Evolutionary conservation across 1,140 invertebrate genomes (phyloP).

Genomic region (Tetragnatha versicolor): DNA sequence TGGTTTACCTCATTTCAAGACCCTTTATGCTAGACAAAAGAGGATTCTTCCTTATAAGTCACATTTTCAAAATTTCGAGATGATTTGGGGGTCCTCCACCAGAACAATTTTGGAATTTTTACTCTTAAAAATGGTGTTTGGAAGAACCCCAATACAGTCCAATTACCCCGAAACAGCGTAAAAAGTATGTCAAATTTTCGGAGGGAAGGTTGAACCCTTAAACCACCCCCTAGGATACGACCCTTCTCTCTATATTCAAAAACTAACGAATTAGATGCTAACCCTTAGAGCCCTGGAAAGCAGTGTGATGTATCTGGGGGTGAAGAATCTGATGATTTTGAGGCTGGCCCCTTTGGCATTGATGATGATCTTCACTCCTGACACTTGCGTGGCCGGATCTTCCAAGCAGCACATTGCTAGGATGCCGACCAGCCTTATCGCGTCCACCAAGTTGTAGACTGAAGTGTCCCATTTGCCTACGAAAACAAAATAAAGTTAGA

Average conservation of each 20-base stretch:
- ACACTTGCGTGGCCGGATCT: constrained; percentile 21
- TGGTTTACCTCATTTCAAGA: no score
- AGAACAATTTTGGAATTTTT: not conserved
- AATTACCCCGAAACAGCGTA: not conserved
- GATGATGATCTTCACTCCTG: constrained; percentile 2
- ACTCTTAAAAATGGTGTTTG: not conserved
- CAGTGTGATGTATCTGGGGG: constrained; percentile 22
- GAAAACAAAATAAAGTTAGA: not conserved
- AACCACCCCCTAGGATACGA: not conserved
- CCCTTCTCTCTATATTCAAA: not conserved
- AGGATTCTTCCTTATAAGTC: no score
- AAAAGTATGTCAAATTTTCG: not conserved
- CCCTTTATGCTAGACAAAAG: no score
- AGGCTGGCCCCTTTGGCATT: constrained; percentile 1
- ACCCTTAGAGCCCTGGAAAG: constrained; percentile 25
- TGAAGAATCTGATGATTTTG: not conserved
- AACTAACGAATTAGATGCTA: not conserved
- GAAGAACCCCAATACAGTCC: not conserved
- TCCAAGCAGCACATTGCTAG: not conserved
- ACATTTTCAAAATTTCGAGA: no score
- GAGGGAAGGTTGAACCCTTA: not conserved
- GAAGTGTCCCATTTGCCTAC: no score
- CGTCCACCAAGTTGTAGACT: no score
- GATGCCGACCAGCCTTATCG: not conserved
- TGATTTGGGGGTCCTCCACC: not conserved